Evolutionary conservation across 2,113 vertebrate species (phyloP), one percentile per base, ranked within the genome.

Genomic region (Gobiocypris rarus): DNA sequence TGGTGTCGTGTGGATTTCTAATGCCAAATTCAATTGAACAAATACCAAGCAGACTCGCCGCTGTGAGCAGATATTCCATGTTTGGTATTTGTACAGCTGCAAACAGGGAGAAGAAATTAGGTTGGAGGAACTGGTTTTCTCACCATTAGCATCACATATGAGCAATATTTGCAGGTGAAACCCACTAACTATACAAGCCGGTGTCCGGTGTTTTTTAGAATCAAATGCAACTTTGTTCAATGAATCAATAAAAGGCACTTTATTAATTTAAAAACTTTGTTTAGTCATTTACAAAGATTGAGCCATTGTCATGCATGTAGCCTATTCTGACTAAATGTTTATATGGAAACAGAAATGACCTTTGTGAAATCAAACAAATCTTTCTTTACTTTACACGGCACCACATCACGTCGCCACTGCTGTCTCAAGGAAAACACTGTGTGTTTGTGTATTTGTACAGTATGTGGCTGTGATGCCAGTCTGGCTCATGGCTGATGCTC

Each of bases 401-500:
- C 43, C 83, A 83, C 41, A 73, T 50, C 26, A 74, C 70, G 69
- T 50, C 67, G 65, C 43, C 26, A 52, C 43, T 31, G 26, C 73
- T 7, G 17, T 65, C 58, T 28, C 26, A 80, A 67, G 63, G 43
- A 74, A 43, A 48, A 24, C 43, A 48, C 71, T 15, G 41, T 50
- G 69, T 71, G 43, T 74, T 28, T 74, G 78, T 77, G 24, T 52
- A 9, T 81, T 31, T 58, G 76, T 74, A 52, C 24, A 19, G 22
- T 52, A 14, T 80, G 52, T 38, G 28, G 41, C 70, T 54, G 52
- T 65, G 67, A 83, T 90, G 75, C 77, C 78, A 76, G 89, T 89
- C 87, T 89, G 31, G 17, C 79, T 58, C 10, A 75, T 69, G 56
- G 79, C 76, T 50, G 63, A 24, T 67, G 89, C 90, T 93, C 90